These are phyloP conservation scores for Sylvia atricapilla DNA, from an alignment of 2,113 vertebrate species.

Conservation along the genomic window DNA sequence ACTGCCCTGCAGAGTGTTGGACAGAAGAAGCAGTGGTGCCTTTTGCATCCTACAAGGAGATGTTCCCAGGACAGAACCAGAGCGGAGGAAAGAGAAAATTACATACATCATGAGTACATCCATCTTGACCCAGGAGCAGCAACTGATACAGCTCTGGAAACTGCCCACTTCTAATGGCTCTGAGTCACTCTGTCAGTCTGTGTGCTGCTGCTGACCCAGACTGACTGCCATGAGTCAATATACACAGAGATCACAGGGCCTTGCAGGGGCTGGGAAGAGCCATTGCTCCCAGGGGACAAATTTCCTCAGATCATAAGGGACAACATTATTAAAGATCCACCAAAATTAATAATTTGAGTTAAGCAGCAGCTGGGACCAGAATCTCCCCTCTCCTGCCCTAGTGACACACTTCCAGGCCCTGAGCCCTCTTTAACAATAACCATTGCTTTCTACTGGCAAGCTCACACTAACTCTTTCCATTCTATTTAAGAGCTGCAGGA, in stretches of 20 bases:
- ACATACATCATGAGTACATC: fast-evolving
- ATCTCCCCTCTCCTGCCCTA: background rate
- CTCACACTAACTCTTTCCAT: constrained; percentile 54
- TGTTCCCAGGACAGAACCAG: background rate
- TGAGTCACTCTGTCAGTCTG: background rate
- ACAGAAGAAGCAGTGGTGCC: background rate
- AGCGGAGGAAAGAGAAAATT: background rate
- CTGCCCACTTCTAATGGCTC: background rate
- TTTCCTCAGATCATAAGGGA: background rate
- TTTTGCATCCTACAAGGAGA: background rate
- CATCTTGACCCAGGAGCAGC: background rate
- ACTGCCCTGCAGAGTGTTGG: background rate
- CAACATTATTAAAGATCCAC: background rate
- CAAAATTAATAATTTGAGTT: background rate
- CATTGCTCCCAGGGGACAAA: background rate
- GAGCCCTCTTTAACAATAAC: background rate
- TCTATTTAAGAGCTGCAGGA: constrained; percentile 25
- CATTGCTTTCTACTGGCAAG: background rate
- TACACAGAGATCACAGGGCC: background rate
- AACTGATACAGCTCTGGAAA: background rate
- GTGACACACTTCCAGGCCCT: background rate
- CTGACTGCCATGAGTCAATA: background rate
- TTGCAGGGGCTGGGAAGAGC: background rate
- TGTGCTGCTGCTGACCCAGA: background rate
- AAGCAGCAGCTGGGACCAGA: background rate